Evolutionary conservation across 2,113 vertebrate species (phyloP), one percentile per base, ranked within the genome.

Genomic region (Herpetotheres cachinnans): DNA sequence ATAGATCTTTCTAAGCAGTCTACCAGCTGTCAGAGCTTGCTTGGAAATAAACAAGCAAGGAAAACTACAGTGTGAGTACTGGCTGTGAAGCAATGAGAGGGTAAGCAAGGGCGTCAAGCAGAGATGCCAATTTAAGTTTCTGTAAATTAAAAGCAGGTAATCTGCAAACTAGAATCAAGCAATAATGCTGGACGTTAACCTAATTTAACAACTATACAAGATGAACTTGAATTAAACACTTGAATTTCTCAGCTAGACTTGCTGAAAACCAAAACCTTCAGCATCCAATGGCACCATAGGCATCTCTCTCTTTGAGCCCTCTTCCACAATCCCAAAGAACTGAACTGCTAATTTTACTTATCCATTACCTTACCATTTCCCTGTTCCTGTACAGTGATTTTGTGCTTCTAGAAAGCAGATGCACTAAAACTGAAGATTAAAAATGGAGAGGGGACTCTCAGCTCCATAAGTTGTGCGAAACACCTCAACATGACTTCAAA

Each of bases 141-240:
- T 76, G 67, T 72, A 96, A 95, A 96, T 91, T 77, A 83, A 94
- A 58, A 95, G 77, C 78, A 87, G 59, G 90, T 82, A 71, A 89
- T 59, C 44, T 86, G 62, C 55, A 88, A 94, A 89, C 55, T 66
- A 84, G 73, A 90, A 89, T 74, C 34, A 34, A 93, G 63, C 29
- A 78, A 59, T 79, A 90, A 94, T 65, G 84, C 84, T 90, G 84
- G 71, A 81, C 50, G 36, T 8, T 4, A 94, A 65, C 56, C 86
- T 71, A 83, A 73, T 91, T 49, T 85, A 95, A 86, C 63, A 82
- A 38, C 46, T 71, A 66, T 19, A 50, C 42, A 74, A 52, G 44
- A 76, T 13, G 21, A 96, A 86, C n/a, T 83, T 85, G 79, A 88
- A 95, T 94, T 88, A 91, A 80, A 85, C 36, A 62, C 55, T 40